Base-by-base conservation (phyloP, 2,888 invertebrate genomes). In the Labia minor region DNA sequence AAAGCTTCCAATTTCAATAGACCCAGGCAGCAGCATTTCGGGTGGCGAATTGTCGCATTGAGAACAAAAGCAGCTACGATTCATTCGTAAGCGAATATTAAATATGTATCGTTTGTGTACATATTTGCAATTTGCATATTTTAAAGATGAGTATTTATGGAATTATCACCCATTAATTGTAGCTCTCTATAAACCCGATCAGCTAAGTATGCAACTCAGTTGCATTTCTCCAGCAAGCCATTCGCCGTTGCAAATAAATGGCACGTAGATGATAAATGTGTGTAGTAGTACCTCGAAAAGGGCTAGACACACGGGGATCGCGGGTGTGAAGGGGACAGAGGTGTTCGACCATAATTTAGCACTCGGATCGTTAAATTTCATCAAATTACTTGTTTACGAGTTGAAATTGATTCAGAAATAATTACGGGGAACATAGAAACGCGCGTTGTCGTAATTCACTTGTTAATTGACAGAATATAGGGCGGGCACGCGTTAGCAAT, bases 301-400 rank as follows among this genome's bases (percentile, higher is more conserved):
- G 26, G 26, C 26, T 26, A 8, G 26, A 26, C 3, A n/a, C n/a
- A n/a, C 8, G 26, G 26, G 26, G 26, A n/a, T n/a, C n/a, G n/a
- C n/a, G 49, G 3, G n/a, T 2, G 49, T 49, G 49, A 14, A 11
- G 33, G 49, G 49, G 49, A 8, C 26, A 8, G 49, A 49, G 49
- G 49, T 49, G 49, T 49, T 49, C 6, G 49, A 16, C 49, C 49
- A 49, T 49, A 49, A 49, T 49, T 49, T 49, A 49, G 49, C 49
- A 16, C 49, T 49, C 49, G 49, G n/a, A 49, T 49, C 49, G 49
- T 49, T 49, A 49, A 49, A 49, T 49, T 49, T 49, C 49, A 49
- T 49, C 49, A 49, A 49, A 49, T 49, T 49, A 49, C 49, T 49
- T 49, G 49, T 49, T 49, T 49, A 49, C 49, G 49, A 49, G 49